Percentiles rank a stretch among this genome's conserved stretches.
phyloP scores from a whole-genome alignment of 2,113 vertebrate species.

The Bujurquina vittata region DNA sequence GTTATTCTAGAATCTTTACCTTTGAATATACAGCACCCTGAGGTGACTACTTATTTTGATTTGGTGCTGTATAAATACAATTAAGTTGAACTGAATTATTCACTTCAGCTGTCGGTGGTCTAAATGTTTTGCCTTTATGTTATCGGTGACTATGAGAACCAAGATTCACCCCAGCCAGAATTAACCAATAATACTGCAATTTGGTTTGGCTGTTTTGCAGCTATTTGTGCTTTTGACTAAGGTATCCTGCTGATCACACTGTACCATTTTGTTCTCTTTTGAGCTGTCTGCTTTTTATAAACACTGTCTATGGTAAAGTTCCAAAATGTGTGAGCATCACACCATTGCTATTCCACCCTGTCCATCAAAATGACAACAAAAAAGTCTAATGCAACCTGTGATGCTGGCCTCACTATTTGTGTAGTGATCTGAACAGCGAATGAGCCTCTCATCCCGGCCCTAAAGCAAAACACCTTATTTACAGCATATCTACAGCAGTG shows the following conservation, averaged over 20 bases:
- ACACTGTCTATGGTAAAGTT: background rate
- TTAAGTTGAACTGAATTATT: no score
- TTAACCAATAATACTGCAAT: background rate
- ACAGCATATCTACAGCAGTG: background rate
- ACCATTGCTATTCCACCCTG: background rate
- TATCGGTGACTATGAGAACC: background rate
- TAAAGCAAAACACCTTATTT: background rate
- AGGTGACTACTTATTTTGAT: no score
- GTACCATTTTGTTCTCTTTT: fast-evolving
- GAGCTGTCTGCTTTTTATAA: no score
- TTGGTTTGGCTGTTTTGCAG: fast-evolving
- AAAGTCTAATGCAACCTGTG: background rate
- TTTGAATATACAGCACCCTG: no score
- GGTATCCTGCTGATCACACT: background rate
- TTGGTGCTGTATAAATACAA: no score
- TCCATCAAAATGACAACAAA: background rate
- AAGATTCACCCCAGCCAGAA: background rate
- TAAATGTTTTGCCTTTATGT: no score
- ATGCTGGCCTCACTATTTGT: background rate
- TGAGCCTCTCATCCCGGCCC: background rate
- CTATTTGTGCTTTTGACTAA: background rate
- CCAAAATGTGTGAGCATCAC: background rate
- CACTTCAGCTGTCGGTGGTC: no score
- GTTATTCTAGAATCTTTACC: no score
- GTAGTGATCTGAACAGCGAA: background rate